phyloP scores from a whole-genome alignment of 2,888 invertebrate species.

The Neocrepidodera transversa region DNA sequence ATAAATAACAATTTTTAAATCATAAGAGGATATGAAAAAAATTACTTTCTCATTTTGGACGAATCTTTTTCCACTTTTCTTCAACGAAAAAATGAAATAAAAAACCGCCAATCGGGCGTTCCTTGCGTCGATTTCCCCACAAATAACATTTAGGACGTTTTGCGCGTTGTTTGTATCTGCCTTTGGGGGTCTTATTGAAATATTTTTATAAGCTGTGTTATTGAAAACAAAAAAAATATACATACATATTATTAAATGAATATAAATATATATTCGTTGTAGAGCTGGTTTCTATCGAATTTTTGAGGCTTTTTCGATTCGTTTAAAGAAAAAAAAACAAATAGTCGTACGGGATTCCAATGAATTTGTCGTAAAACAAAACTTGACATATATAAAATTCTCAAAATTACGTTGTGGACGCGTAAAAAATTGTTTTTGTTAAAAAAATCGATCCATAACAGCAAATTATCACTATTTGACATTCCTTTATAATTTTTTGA shows the following conservation, averaged over 20 bases:
- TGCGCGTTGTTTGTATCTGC: slow-evolving; percentile 8
- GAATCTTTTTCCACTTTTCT: slow-evolving; percentile 3
- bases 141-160: slow-evolving; percentile 9
- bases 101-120: too few species aligned
- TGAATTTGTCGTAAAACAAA: too few species aligned
- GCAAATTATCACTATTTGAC: background rate
- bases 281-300: slow-evolving; percentile 22
- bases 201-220: slow-evolving; percentile 41
- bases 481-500: background rate
- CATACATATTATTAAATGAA: too few species aligned
- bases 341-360: background rate
- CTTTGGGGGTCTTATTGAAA: slow-evolving; percentile 15
- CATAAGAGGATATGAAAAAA: background rate
- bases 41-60: background rate
- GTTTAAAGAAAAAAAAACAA: background rate
- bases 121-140: slow-evolving; percentile 7
- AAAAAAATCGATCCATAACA: too few species aligned
- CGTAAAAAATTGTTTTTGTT: too few species aligned
- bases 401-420: background rate
- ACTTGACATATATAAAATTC: too few species aligned
- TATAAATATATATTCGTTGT: slow-evolving; percentile 32
- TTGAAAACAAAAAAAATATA: too few species aligned
- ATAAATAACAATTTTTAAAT: too few species aligned
- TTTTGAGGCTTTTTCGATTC: slow-evolving; percentile 15
- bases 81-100: background rate